Base-by-base conservation (phyloP, 2,113 vertebrate species). In the Apaloderma vittatum region DNA sequence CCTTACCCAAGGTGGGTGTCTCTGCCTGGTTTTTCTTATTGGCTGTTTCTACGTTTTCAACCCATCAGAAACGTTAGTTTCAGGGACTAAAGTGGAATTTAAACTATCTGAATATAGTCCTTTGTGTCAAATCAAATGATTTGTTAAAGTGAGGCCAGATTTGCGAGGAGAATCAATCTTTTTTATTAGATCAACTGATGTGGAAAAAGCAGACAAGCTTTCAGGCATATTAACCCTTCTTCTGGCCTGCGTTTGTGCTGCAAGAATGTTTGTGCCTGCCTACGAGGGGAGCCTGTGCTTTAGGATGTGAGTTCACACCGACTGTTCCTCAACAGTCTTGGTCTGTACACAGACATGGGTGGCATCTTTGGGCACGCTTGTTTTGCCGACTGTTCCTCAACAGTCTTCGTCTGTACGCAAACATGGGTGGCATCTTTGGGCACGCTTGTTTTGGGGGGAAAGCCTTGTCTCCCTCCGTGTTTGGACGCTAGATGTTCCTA, bases 91-190 rank as follows among this genome's bases (percentile, higher is more conserved):
- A 89, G 68, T 63, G 91, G 95, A 97, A 96, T 96, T 96, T 87
- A 86, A 96, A 67, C 68, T 96, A 95, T 96, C 94, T 86, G 83
- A 89, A 96, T 96, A 84, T 67, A 93, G 94, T 96, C 94, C 95
- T 96, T 91, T 67, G 94, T 91, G 83, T 96, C 95, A 93, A 96
- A 94, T 94, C 76, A 84, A 96, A 81, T 93, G 93, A 96, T 96
- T 96, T 97, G 94, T 94, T 97, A 86, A 94, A 96, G 94, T 21
- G 29, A 95, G 95, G 91, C 96, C 94, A 96, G 95, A 84, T 95
- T 92, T 96, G 91, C 16, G 8, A 83, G 86, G 73, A 89, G 76
- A 93, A 97, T 97, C 94, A 93, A 94, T 97, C 96, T 96, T 96
- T 94, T 97, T 96, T 96, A 96, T 96, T 94, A 94, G 93, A 96